Evolutionary conservation across 2,113 vertebrate species (phyloP).

Genomic region (Corythaixoides concolor): DNA sequence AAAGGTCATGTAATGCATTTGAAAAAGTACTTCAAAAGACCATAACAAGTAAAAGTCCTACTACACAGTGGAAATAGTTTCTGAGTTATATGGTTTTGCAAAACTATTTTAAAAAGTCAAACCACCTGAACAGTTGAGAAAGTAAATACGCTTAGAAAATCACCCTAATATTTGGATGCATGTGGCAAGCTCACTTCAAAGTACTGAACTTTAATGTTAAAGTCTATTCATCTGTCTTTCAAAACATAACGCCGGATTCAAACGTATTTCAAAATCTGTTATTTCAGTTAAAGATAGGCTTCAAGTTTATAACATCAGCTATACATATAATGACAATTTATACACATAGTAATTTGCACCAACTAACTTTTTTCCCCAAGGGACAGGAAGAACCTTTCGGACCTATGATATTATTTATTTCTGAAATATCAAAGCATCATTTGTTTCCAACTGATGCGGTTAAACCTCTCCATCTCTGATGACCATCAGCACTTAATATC

Average conservation of each 20-base stretch:
- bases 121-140: background rate
- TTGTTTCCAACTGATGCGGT: background rate
- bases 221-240: background rate
- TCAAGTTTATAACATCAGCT: background rate
- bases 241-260: background rate
- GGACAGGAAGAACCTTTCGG: background rate
- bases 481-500: slow-evolving; percentile 30
- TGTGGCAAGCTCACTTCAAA: background rate
- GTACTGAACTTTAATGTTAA: background rate
- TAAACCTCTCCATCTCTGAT: slow-evolving; percentile 9
- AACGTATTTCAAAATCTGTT: background rate
- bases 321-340: background rate
- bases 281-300: background rate
- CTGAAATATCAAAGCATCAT: background rate
- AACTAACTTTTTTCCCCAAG: background rate
- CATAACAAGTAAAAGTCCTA: background rate
- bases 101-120: background rate
- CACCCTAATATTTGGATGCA: background rate
- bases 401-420: background rate
- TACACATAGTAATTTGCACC: background rate
- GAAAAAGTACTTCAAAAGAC: background rate
- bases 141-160: background rate
- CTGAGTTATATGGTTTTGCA: background rate
- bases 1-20: background rate
- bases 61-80: background rate